Conservation (phyloP, 2,888 invertebrate species). For the Drosophila subquinaria region DNA sequence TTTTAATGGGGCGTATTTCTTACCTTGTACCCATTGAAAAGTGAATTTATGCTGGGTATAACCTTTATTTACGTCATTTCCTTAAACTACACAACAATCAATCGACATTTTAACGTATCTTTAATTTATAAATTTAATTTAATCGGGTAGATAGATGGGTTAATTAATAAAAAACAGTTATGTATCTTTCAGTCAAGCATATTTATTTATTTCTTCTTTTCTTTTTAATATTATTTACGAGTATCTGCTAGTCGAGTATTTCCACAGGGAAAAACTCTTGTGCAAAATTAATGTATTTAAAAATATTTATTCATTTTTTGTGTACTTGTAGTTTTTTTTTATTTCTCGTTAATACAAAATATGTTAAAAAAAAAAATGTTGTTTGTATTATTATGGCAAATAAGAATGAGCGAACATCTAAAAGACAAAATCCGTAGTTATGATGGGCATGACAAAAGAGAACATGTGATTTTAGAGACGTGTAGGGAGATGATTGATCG, state of each 20-base stretch:
- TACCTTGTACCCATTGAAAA: slow-evolving; percentile 12
- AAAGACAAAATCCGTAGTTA: no score
- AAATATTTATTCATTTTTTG: no score
- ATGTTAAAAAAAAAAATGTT: neutral
- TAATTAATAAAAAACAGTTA: neutral
- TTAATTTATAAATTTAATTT: neutral
- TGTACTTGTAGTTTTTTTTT: neutral
- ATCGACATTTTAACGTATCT: neutral
- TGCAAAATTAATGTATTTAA: neutral
- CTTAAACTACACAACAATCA: neutral
- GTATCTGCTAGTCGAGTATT: slow-evolving; percentile 1
- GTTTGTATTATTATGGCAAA: no score
- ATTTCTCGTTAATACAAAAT: neutral
- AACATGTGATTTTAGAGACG: no score
- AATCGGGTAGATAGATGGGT: neutral
- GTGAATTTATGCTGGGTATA: neutral
- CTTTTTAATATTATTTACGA: neutral
- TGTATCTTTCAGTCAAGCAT: no score
- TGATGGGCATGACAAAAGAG: no score
- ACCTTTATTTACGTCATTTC: neutral
- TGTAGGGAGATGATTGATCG: no score
- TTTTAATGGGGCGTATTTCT: slow-evolving; percentile 13
- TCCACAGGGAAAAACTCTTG: neutral
- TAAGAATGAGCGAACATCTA: no score
- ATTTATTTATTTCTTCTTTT: no score